Conservation (phyloP, 2,888 invertebrate species). For the Meiosimyza platycephala region DNA sequence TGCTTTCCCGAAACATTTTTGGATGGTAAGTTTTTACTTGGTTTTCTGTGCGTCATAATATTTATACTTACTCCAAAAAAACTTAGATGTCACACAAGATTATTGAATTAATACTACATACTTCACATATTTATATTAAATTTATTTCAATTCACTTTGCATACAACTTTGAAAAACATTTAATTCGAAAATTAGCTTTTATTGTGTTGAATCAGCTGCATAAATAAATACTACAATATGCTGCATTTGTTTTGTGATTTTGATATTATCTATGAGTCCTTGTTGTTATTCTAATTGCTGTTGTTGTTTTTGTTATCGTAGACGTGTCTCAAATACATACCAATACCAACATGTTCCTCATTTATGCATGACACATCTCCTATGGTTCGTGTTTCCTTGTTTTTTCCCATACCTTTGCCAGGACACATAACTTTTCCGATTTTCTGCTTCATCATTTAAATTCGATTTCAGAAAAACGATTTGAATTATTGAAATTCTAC, state of each 20-base stretch:
- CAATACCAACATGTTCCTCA: neutral
- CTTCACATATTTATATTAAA: no score
- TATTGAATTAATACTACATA: no score
- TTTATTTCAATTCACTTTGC: no score
- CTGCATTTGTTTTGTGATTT: neutral
- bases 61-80: no score
- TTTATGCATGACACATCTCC: neutral
- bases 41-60: no score
- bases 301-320: neutral
- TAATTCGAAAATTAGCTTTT: no score
- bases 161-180: no score
- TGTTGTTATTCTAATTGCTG: neutral
- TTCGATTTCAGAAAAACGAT: constrained; percentile 10
- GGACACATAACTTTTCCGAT: neutral
- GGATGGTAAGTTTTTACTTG: no score
- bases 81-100: no score
- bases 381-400: neutral
- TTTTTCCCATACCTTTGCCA: neutral
- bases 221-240: neutral
- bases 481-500: constrained; percentile 23
- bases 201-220: no score
- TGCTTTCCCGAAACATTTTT: no score
- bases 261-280: neutral
- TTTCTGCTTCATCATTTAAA: neutral
- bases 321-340: no score